These are phyloP conservation scores for Metridium senile DNA, from an alignment of 92 coral and sea anemone genomes.

Conservation along the genomic window DNA sequence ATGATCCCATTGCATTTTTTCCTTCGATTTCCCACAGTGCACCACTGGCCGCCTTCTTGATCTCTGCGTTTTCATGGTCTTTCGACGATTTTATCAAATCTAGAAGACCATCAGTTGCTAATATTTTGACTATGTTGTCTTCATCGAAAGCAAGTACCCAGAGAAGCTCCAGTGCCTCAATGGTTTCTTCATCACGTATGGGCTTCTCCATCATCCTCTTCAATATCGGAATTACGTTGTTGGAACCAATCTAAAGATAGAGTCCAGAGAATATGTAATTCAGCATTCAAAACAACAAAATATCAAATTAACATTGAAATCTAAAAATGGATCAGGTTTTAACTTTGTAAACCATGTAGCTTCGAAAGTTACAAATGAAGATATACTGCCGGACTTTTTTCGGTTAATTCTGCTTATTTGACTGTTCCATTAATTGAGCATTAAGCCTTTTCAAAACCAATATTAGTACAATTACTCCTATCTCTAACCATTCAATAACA, in stretches of 20 bases:
- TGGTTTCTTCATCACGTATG: conserved; percentile 42
- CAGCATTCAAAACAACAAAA: no score
- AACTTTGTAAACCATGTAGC: no score
- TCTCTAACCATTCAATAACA: no score
- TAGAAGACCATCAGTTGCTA: conserved; percentile 25
- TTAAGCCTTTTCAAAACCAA: no score
- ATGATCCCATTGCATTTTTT: conserved; percentile 1
- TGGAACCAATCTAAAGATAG: conserved; percentile 27
- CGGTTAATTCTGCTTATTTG: no score
- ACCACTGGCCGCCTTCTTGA: conserved; percentile 65
- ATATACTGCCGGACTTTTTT: no score
- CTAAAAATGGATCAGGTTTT: no score
- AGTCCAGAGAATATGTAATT: no score
- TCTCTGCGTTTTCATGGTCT: conserved; percentile 36
- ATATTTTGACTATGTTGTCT: conserved; percentile 45
- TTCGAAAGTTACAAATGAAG: no score
- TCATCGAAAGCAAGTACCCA: conserved; percentile 78
- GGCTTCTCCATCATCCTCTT: conserved; percentile 51
- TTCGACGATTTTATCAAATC: conserved; percentile 29
- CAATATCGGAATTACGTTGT: conserved; percentile 53
- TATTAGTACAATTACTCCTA: no score
- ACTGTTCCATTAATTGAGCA: no score
- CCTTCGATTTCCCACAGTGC: conserved; percentile 77
- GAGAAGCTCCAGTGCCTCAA: conserved; percentile 45
- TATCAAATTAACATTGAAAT: no score